These are phyloP conservation scores for Shargacucullia verbasci DNA, from an alignment of 2,888 invertebrate species.

Conservation along the genomic window DNA sequence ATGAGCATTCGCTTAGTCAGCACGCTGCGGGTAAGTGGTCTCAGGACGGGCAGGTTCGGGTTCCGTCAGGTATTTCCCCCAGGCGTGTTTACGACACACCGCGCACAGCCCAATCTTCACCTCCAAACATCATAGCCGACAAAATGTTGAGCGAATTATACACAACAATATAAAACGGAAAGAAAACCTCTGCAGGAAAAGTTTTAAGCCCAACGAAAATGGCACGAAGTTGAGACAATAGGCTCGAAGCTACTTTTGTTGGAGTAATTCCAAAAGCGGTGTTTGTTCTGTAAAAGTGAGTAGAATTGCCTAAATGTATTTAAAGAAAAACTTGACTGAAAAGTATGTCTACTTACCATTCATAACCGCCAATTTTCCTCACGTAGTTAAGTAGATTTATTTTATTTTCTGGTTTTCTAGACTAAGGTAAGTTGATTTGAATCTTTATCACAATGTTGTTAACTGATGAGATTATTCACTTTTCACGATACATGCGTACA, in stretches of 20 bases:
- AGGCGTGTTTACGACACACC: slow-evolving; percentile 78
- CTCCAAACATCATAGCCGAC: slow-evolving; percentile 64
- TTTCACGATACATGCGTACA: neutral
- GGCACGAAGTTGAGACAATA: slow-evolving; percentile 58
- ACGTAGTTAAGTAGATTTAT: slow-evolving; percentile 8
- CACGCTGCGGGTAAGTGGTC: slow-evolving; percentile 61
- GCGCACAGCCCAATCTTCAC: slow-evolving; percentile 68
- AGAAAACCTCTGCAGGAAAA: slow-evolving; percentile 59
- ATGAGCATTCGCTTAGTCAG: slow-evolving; percentile 73
- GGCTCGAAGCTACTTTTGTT: slow-evolving; percentile 37
- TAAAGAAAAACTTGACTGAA: slow-evolving; percentile 41
- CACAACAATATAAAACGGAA: slow-evolving; percentile 68
- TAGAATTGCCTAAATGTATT: slow-evolving; percentile 35
- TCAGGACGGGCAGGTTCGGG: slow-evolving; percentile 47
- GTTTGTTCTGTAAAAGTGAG: slow-evolving; percentile 47
- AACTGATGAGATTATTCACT: too few species aligned
- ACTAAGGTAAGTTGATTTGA: neutral
- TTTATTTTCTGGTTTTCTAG: slow-evolving; percentile 6
- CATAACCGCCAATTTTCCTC: slow-evolving; percentile 32
- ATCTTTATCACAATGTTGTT: neutral
- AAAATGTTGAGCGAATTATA: slow-evolving; percentile 68
- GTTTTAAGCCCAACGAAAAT: slow-evolving; percentile 52
- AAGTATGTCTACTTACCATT: slow-evolving; percentile 33
- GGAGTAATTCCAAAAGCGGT: slow-evolving; percentile 31
- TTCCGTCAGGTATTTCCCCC: slow-evolving; percentile 74